Conservation (phyloP, 2,113 vertebrate genomes). For the Eulemur macaco region DNA sequence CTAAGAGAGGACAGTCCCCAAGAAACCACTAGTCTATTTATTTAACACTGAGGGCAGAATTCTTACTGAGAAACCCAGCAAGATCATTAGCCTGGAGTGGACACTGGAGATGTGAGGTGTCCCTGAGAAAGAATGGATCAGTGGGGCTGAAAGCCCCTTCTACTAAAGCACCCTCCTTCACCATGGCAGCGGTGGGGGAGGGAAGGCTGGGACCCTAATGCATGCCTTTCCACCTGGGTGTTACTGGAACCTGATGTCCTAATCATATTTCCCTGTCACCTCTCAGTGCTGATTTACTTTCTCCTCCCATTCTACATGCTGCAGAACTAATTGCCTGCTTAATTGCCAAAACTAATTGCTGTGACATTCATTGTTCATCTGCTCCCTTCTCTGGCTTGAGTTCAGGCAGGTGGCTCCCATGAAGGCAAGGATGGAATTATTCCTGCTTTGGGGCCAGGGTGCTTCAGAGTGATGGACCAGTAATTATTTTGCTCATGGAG, state of each 20-base stretch:
- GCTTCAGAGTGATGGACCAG: not conserved
- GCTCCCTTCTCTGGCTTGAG: constrained; percentile 61
- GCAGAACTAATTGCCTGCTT: constrained; percentile 77
- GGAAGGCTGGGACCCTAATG: not conserved
- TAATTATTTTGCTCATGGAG: not conserved
- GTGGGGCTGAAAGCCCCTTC: not conserved
- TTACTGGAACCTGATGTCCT: constrained; percentile 20
- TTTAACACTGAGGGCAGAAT: not conserved
- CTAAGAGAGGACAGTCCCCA: not conserved
- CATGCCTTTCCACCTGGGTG: not conserved
- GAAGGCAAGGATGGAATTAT: constrained; percentile 43
- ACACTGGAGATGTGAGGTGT: not conserved
- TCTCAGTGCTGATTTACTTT: constrained; percentile 72
- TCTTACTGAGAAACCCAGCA: constrained; percentile 7
- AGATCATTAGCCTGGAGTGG: not conserved
- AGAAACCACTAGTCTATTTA: not conserved
- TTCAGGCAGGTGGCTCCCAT: constrained; percentile 55
- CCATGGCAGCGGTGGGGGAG: not conserved
- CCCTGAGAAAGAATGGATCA: not conserved
- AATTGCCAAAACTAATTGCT: constrained; percentile 80
- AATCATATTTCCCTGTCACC: constrained; percentile 64
- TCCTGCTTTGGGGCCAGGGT: constrained; percentile 28
- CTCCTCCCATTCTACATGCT: constrained; percentile 51
- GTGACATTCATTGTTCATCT: constrained; percentile 77
- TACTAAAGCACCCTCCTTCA: too few species aligned